These are phyloP conservation scores for Tenualosa ilisha DNA, from an alignment of 2,797 vertebrate genomes.

Conservation along the genomic window DNA sequence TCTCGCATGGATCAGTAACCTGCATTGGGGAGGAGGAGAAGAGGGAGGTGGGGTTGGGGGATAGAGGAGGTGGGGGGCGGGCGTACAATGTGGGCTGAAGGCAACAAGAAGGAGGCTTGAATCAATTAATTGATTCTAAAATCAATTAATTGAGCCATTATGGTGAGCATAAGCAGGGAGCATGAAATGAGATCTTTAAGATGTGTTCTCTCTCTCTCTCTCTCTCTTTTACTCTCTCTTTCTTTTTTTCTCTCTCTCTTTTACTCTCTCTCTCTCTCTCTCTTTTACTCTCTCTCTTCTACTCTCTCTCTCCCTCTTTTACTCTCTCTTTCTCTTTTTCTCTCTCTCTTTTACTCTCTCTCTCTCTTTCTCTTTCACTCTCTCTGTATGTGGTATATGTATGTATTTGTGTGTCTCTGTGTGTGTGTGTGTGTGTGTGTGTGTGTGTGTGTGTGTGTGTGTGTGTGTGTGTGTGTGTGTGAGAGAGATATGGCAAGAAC, in stretches of 20 bases:
- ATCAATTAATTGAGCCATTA: conserved; percentile 59
- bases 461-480: conserved; percentile 22
- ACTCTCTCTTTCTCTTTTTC: not conserved
- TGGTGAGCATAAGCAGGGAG: conserved; percentile 37
- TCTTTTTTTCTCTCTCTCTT: too few relatives aligned
- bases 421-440: conserved; percentile 28
- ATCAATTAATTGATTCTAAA: conserved; percentile 55
- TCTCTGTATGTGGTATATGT: not conserved
- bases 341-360: not conserved
- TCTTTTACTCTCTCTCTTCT: too few relatives aligned
- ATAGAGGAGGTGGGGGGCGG: not conserved
- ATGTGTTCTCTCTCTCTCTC: not conserved
- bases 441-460: conserved; percentile 22
- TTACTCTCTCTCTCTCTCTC: too few relatives aligned
- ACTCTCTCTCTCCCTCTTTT: not conserved
- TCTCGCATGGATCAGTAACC: conserved; percentile 43
- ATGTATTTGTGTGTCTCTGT: not conserved
- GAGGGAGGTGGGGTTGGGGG: not conserved
- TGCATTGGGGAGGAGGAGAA: not conserved
- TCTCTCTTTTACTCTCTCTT: not conserved
- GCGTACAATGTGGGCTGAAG: not conserved
- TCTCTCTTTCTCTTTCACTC: too few relatives aligned
- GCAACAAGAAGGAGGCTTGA: conserved; percentile 38
- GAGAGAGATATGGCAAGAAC: not conserved
- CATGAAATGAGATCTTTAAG: conserved; percentile 54